Conservation (phyloP, 1,140 invertebrate genomes). For the Drosophila ohnishii region DNA sequence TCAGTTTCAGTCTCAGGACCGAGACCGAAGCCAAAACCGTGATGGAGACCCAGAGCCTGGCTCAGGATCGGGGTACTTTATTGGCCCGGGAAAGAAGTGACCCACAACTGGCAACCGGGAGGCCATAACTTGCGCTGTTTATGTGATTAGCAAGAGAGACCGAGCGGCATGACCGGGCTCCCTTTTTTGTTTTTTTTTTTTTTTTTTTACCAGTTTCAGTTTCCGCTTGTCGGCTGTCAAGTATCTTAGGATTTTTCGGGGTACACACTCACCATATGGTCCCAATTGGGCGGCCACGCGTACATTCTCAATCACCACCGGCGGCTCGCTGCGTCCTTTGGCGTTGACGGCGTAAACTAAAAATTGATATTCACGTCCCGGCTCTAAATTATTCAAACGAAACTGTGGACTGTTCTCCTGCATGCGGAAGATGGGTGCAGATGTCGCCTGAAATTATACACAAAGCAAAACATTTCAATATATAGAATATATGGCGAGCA, state of each 20-base stretch:
- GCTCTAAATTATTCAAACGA: slow-evolving; percentile 86
- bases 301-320: slow-evolving; percentile 85
- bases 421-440: slow-evolving; percentile 85
- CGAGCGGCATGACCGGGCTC: slow-evolving; percentile 4
- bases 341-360: slow-evolving; percentile 88
- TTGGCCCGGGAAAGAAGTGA: slow-evolving; percentile 57
- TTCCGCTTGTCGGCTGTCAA: slow-evolving; percentile 18
- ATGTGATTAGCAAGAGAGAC: slow-evolving; percentile 54
- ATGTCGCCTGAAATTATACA: slow-evolving; percentile 79
- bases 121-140: slow-evolving; percentile 67
- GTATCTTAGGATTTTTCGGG: slow-evolving; percentile 7
- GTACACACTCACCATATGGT: slow-evolving; percentile 82
- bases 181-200: slow-evolving; percentile 10
- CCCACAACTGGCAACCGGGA: slow-evolving; percentile 39
- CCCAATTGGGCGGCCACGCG: slow-evolving; percentile 84
- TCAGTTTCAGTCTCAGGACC: not conserved
- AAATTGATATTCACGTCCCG: slow-evolving; percentile 87
- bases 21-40: not conserved
- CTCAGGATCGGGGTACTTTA: slow-evolving; percentile 49
- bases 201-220: slow-evolving; percentile 13
- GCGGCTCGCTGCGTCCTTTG: slow-evolving; percentile 87
- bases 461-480: slow-evolving; percentile 25
- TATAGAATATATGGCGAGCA: slow-evolving; percentile 8
- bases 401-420: slow-evolving; percentile 86
- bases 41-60: not conserved